Percentiles rank a stretch among this genome's conserved stretches.
Evolutionary conservation across 2,113 vertebrate genomes (phyloP).

Genomic region (Poicephalus meyeri): DNA sequence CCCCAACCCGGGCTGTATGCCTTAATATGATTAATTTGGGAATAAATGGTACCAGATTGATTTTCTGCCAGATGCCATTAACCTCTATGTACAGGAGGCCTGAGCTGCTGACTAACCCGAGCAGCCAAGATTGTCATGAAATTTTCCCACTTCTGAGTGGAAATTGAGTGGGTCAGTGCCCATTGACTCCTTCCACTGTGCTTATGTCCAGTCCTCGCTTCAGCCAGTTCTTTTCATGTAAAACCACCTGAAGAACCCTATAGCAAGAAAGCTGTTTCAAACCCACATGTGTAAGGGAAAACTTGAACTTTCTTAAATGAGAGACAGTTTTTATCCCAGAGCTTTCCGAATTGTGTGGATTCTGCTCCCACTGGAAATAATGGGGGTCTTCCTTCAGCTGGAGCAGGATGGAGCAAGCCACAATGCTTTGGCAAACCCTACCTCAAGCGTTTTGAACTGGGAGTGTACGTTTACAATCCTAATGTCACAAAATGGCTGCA

Average conservation of each 20-base stretch:
- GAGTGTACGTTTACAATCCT: neutral
- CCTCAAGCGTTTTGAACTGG: neutral
- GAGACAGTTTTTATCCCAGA: neutral
- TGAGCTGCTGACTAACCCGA: neutral
- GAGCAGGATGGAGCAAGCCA: neutral
- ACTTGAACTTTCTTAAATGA: neutral
- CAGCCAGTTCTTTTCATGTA: neutral
- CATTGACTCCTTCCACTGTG: neutral
- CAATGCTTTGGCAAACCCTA: neutral
- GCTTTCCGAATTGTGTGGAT: neutral
- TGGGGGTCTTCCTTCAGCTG: neutral
- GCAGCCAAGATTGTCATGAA: neutral
- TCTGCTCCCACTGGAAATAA: neutral
- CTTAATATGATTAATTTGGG: neutral
- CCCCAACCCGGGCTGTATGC: neutral
- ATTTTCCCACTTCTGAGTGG: neutral
- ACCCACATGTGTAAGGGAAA: neutral
- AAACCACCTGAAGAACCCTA: neutral
- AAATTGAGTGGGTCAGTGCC: neutral
- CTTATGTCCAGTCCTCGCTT: neutral
- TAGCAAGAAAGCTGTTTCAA: neutral
- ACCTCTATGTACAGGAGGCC: neutral
- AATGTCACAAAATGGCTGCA: conserved; percentile 14
- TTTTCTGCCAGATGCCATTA: neutral
- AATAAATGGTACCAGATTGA: neutral